Evolutionary conservation across 2,113 vertebrate species (phyloP).

Genomic region (Petrocephalus microphthalmus): DNA sequence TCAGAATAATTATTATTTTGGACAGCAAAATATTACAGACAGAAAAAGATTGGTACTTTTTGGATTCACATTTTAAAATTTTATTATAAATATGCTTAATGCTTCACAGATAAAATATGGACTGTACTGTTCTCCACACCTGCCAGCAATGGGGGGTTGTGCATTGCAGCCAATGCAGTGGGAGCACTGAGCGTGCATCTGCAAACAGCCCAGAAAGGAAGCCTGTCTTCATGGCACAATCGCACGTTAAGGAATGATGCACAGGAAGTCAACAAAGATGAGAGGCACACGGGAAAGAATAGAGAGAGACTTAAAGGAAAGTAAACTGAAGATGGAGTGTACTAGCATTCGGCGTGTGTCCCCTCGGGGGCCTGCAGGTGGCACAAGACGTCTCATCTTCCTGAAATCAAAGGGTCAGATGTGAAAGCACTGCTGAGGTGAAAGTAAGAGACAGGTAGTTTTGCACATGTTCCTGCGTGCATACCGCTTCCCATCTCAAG

Average conservation of each 20-base stretch:
- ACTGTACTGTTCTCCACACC: slow-evolving; percentile 61
- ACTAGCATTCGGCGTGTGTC: slow-evolving; percentile 60
- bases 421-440: background rate
- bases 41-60: background rate
- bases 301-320: background rate
- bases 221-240: slow-evolving; percentile 48
- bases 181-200: background rate
- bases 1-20: slow-evolving; percentile 24
- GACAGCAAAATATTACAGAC: slow-evolving; percentile 4
- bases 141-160: slow-evolving; percentile 53
- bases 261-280: slow-evolving; percentile 38
- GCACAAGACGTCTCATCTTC: slow-evolving; percentile 50
- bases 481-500: background rate
- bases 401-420: slow-evolving; percentile 49
- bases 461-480: background rate
- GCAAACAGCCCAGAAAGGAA: slow-evolving; percentile 3
- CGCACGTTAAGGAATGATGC: slow-evolving; percentile 63
- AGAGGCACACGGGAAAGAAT: background rate
- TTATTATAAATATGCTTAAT: slow-evolving; percentile 17
- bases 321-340: slow-evolving; percentile 35
- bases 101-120: background rate
- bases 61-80: slow-evolving; percentile 31
- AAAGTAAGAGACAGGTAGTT: background rate
- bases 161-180: background rate
- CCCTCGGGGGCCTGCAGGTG: slow-evolving; percentile 52